phyloP scores from a whole-genome alignment of 2,888 invertebrate species.

The Nomada flava region DNA sequence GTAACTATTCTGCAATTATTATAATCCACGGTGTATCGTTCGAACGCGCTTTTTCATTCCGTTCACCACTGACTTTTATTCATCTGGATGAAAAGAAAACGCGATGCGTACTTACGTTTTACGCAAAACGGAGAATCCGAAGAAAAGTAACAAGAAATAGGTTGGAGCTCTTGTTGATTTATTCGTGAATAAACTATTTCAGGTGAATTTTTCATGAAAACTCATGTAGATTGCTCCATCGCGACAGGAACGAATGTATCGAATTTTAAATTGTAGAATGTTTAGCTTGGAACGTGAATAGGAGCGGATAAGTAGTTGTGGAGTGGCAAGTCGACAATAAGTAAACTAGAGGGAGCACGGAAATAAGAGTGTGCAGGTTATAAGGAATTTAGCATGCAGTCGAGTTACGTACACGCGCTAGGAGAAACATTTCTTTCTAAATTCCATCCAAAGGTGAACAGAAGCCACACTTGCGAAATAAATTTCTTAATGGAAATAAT shows the following conservation, averaged over 20 bases:
- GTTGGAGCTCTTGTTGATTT: too few species aligned
- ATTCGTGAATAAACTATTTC: too few species aligned
- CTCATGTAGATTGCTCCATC: not conserved
- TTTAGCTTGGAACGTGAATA: not conserved
- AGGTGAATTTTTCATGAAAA: not conserved
- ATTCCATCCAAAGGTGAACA: not conserved
- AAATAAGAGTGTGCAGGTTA: not conserved
- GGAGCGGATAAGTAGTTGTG: too few species aligned
- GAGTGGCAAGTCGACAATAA: not conserved
- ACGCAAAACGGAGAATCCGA: not conserved
- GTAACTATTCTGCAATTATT: too few species aligned
- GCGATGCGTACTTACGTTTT: not conserved
- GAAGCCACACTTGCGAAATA: not conserved
- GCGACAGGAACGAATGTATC: not conserved
- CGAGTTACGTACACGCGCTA: not conserved
- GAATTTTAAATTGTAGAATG: not conserved
- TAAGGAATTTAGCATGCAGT: not conserved
- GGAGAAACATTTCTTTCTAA: not conserved
- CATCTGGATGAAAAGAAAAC: not conserved
- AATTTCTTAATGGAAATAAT: not conserved
- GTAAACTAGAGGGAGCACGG: not conserved
- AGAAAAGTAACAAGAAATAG: not conserved
- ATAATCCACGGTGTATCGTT: not conserved
- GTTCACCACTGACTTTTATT: not conserved
- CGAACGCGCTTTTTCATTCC: slow-evolving; percentile 3